Evolutionary conservation across 2,888 invertebrate species (phyloP), one percentile per base, ranked within the genome.

Genomic region (Timema cristinae): DNA sequence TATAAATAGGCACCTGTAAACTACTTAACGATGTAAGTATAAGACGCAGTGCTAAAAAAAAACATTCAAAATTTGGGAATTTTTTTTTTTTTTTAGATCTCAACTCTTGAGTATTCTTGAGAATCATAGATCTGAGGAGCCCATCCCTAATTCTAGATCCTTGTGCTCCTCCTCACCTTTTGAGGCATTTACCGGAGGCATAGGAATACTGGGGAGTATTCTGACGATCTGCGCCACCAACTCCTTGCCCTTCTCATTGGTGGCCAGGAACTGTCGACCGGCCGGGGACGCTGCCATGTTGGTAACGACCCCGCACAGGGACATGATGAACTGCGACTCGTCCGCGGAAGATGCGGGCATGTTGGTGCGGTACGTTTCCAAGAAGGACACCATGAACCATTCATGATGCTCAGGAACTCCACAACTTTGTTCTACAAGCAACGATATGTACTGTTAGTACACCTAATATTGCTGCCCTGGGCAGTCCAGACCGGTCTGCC

Each of bases 311-410:
- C 83, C 83, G 66, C 81, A 77, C 59, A 83, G 75, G 7, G 81
- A 80, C 75, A 79, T 78, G 52, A 82, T 78, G 70, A 83, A 83
- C 73, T 82, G 80, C 67, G 78, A 81, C 67, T 82, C 82, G 49
- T 81, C 79, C 15, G 80, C 78, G 56, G 75, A 78, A 15, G 78
- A 78, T 10, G 79, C 78, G 1, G 81, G 82, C 50, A 81, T 77
- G 49, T 74, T 77, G 10, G 74, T 75, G 32, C 76, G 77, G 72
- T 82, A 82, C n/a, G 80, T 80, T 56, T 81, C 79, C 75, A 82
- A 76, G 70, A 83, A 83, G 48, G 81, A 81, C 2, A 75, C 76
- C 69, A 83, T 47, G 80, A 81, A 59, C 80, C 81, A 67, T 79
- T 79, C 16, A 80, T 80, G 67, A 83, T 81, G 72, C 78, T 78